These are phyloP conservation scores for Drosophila eohydei DNA, from an alignment of 2,888 invertebrate genomes.

Conservation along the genomic window DNA sequence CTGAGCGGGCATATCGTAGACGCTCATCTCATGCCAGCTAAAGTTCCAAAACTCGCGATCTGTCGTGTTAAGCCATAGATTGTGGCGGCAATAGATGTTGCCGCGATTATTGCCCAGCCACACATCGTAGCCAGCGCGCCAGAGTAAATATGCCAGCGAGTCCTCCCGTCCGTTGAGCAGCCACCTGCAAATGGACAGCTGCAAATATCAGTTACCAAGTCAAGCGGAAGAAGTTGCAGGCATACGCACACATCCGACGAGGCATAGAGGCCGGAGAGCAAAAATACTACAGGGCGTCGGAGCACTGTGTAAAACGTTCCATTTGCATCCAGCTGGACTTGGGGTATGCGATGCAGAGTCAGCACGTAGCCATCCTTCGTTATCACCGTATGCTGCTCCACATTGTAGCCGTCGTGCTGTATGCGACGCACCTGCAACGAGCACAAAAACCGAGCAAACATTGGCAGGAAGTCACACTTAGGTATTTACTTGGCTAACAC, in stretches of 20 bases:
- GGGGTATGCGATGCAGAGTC: constrained; percentile 82
- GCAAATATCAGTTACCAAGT: constrained; percentile 12
- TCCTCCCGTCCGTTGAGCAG: constrained; percentile 82
- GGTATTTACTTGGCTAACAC: constrained; percentile 40
- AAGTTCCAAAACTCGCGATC: constrained; percentile 85
- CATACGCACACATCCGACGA: constrained; percentile 81
- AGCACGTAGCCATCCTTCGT: constrained; percentile 83
- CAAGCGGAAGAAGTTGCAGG: constrained; percentile 8
- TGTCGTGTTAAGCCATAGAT: constrained; percentile 82
- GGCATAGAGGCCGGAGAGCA: constrained; percentile 83
- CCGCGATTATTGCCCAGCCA: constrained; percentile 84
- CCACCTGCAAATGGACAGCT: constrained; percentile 63
- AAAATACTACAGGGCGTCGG: constrained; percentile 80
- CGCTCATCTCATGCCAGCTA: constrained; percentile 84
- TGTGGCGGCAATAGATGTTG: constrained; percentile 82
- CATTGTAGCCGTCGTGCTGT: constrained; percentile 82
- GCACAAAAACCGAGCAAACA: constrained; percentile 20
- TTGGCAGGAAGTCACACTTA: constrained; percentile 42
- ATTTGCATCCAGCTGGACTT: constrained; percentile 58
- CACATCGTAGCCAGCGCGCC: constrained; percentile 83
- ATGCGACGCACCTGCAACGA: constrained; percentile 82
- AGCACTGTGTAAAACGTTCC: constrained; percentile 54
- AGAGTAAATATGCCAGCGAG: constrained; percentile 83
- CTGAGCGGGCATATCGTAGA: constrained; percentile 84
- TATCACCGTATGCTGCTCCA: constrained; percentile 87